Evolutionary conservation across 1,140 invertebrate species (phyloP), one percentile per base, ranked within the genome.

Genomic region (Eumaeus atala): DNA sequence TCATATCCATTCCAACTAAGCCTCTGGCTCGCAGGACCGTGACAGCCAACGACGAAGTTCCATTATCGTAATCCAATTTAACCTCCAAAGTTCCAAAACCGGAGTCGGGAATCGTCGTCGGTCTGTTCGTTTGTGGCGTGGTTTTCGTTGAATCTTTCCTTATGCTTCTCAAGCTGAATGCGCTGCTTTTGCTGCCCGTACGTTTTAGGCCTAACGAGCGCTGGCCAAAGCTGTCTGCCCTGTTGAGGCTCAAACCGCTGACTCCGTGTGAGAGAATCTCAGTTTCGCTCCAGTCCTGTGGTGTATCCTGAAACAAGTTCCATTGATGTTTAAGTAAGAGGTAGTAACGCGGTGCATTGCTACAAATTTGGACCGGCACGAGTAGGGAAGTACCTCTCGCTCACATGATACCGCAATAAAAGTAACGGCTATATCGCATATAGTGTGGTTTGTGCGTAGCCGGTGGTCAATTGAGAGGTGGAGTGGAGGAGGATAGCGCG

Each of bases 1-100:
- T 93, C 61, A 94, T 94, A 75, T 98, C 96, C 93, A 96, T 97
- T 10, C 95, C 91, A 51, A 92, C 93, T 9, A 98, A 84, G 63
- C 92, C 91, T 48, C 92, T 86, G 0, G 93, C 93, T 56, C 94
- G 89, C 54, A 94, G 90, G 16, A 96, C 90, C 0, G 92, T 93
- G 70, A 95, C 95, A 62, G 95, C 93, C 10, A 97, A 87, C 11
- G 92, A 93, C 59, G 93, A 92, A 38, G 91, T 92, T 9, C 89
- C 84, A 56, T 92, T 91, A 62, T 95, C 93, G 82, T 95, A 96
- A n/a, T 91, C 90, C 36, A 96, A 75, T 12, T 93, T 92, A 40
- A 96, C 90, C 75, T 96, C 94, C 38, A 96, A 81, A 50, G 89
- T 91, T 0, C 92, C 92, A 33, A 91, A 87, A 1, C 89, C 81